phyloP scores from a whole-genome alignment of 2,113 vertebrate species.

The Ramphastos sulfuratus region DNA sequence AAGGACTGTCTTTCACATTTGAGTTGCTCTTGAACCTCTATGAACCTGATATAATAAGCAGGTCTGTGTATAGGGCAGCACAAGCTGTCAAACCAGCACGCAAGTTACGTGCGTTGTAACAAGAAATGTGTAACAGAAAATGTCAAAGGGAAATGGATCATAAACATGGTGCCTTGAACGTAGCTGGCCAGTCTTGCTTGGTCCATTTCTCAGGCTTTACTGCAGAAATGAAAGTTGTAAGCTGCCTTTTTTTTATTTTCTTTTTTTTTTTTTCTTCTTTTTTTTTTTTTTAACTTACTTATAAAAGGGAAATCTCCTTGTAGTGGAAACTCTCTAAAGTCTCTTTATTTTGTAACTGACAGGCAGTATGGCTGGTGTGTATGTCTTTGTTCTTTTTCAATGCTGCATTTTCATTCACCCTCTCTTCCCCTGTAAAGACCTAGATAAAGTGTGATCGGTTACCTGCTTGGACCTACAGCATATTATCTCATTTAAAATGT shows the following conservation, averaged over 20 bases:
- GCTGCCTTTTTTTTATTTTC: not conserved
- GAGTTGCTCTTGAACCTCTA: not conserved
- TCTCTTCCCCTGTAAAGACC: not conserved
- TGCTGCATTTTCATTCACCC: not conserved
- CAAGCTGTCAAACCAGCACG: not conserved
- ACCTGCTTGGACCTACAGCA: not conserved
- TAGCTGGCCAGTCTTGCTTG: not conserved
- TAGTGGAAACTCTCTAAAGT: not conserved
- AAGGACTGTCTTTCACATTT: not conserved
- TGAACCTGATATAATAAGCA: not conserved
- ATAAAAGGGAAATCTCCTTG: not conserved
- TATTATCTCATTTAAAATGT: slow-evolving; percentile 37
- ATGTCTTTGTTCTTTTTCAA: not conserved
- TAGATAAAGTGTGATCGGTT: slow-evolving; percentile 52
- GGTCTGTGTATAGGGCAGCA: not conserved
- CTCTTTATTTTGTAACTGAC: not conserved
- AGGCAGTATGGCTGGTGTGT: not conserved
- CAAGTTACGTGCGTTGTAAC: rapidly evolving
- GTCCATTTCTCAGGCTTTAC: not conserved
- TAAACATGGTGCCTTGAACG: not conserved
- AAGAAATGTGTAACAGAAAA: not conserved
- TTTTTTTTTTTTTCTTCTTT: not conserved
- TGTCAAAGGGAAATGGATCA: not conserved
- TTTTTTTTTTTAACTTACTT: not conserved
- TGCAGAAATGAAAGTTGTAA: not conserved